These are phyloP conservation scores for Steinernema carpocapsae DNA, from an alignment of 2,888 invertebrate species.

Conservation along the genomic window DNA sequence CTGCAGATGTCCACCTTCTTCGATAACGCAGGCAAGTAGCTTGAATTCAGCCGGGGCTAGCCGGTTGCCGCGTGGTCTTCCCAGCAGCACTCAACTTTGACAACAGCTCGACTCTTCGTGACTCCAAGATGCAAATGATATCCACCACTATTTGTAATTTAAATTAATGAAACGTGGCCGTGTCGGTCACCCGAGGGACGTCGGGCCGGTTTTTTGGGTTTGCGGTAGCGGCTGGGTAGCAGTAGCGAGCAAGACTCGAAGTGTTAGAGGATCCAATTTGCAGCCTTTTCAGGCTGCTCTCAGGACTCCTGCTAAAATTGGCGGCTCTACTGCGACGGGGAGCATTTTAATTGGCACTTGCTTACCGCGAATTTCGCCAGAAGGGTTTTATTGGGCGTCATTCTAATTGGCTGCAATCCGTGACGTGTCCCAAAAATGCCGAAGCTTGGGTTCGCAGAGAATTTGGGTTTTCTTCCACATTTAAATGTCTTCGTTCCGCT, in stretches of 20 bases:
- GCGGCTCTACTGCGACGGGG: background rate
- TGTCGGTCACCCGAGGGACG: background rate
- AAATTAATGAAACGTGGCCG: slow-evolving; percentile 33
- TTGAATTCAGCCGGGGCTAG: background rate
- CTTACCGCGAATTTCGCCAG: background rate
- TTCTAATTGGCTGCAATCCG: no score
- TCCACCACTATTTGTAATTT: slow-evolving; percentile 31
- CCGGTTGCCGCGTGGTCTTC: background rate
- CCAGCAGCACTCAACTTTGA: background rate
- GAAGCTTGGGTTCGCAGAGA: no score
- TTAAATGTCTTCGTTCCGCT: no score
- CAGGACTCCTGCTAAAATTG: no score
- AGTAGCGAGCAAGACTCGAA: no score
- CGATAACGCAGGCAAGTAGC: slow-evolving; percentile 31
- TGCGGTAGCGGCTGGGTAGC: no score
- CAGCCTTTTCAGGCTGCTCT: no score
- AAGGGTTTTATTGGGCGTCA: background rate
- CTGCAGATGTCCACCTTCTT: slow-evolving; percentile 27
- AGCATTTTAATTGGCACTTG: slow-evolving; percentile 16
- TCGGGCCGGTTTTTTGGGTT: background rate
- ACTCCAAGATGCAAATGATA: background rate
- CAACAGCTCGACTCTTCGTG: slow-evolving; percentile 7
- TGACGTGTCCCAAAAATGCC: no score
- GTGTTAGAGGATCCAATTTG: no score
- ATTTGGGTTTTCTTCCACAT: no score